Conservation (phyloP, 2,113 vertebrate genomes). For the Hemiprocne comata region DNA sequence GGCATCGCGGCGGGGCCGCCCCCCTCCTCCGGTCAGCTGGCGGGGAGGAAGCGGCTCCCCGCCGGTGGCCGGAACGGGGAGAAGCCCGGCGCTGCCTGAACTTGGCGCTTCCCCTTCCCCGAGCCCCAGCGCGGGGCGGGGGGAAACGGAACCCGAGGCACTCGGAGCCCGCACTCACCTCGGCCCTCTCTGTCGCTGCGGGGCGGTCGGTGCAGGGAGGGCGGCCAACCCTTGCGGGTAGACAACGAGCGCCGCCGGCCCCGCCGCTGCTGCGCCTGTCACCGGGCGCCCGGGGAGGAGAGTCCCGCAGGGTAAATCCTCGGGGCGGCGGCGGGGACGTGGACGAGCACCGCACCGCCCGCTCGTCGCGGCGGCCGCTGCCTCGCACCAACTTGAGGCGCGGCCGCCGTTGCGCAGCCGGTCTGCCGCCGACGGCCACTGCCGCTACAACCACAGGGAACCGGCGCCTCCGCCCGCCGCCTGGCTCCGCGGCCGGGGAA, state of each 20-base stretch:
- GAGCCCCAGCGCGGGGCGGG: background rate
- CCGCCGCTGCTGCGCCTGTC: background rate
- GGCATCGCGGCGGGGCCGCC: background rate
- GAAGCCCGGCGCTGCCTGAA: background rate
- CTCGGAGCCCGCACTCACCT: conserved; percentile 24
- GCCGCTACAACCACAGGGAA: background rate
- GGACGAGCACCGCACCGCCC: background rate
- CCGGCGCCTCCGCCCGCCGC: background rate
- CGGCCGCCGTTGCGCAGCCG: background rate
- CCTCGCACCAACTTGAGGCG: background rate
- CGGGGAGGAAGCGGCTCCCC: background rate
- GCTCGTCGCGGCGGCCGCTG: background rate
- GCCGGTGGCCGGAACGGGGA: background rate
- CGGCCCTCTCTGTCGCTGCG: background rate
- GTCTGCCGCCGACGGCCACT: background rate
- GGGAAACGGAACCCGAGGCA: conserved; percentile 11
- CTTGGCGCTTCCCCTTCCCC: background rate
- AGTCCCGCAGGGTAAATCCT: background rate
- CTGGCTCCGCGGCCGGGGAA: background rate
- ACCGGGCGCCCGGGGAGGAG: background rate
- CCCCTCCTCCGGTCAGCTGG: background rate
- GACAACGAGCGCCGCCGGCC: background rate
- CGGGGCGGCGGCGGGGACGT: background rate
- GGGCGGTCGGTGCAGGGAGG: background rate
- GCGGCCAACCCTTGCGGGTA: background rate